Conservation (phyloP, 2,113 vertebrate species). For the Centropristis striata region DNA sequence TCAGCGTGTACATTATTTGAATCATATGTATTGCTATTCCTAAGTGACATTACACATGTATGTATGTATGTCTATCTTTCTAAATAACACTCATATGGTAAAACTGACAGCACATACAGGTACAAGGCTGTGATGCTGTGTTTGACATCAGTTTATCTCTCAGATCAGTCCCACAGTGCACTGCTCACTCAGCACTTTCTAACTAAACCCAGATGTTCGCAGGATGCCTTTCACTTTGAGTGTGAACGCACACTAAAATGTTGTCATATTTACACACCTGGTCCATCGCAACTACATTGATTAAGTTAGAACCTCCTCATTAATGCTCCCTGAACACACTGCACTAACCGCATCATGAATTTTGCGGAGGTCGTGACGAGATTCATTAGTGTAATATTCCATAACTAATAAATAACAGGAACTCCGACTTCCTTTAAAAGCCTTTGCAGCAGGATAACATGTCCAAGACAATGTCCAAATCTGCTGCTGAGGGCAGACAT, state of each 20-base stretch:
- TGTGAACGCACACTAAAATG: constrained; percentile 14
- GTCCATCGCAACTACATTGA: background rate
- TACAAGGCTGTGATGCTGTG: background rate
- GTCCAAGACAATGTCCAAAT: background rate
- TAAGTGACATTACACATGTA: background rate
- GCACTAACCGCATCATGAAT: background rate
- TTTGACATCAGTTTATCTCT: constrained; percentile 14
- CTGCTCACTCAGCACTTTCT: constrained; percentile 24
- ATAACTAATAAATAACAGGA: background rate
- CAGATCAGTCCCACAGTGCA: background rate
- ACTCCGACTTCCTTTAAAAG: background rate
- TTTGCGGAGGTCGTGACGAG: background rate
- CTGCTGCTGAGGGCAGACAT: background rate
- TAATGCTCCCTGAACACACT: background rate
- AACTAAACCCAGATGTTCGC: constrained; percentile 38
- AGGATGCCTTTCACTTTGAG: background rate
- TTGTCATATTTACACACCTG: constrained; percentile 20
- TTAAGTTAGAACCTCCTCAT: constrained; percentile 10
- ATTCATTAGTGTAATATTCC: background rate
- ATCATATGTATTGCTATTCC: background rate
- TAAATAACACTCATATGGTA: background rate
- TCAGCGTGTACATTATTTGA: background rate
- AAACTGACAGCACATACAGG: background rate
- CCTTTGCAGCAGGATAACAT: constrained; percentile 1
- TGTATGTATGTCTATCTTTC: background rate